Percentiles rank a stretch among this genome's conserved stretches.
phyloP scores from a whole-genome alignment of 2,113 vertebrate genomes.

The Paralichthys olivaceus region DNA sequence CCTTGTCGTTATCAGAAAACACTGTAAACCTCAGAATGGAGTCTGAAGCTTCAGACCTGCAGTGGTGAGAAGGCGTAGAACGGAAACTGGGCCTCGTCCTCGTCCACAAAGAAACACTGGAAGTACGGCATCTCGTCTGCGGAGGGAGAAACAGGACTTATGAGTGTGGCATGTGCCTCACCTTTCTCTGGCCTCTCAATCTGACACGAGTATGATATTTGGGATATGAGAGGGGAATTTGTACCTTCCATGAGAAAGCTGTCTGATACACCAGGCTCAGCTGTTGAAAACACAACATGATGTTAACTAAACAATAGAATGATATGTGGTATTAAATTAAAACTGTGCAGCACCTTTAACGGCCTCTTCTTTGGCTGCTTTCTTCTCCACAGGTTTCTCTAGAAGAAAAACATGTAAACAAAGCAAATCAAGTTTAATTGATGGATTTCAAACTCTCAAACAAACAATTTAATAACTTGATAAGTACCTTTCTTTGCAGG shows the following conservation, averaged over 20 bases:
- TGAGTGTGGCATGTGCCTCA: background rate
- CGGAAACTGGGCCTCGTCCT: constrained; percentile 83
- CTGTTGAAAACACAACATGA: constrained; percentile 27
- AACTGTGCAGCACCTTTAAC: constrained; percentile 57
- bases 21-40: constrained; percentile 35
- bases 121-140: constrained; percentile 84
- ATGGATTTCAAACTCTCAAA: fast-evolving
- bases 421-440: background rate
- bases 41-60: constrained; percentile 70
- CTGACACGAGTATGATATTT: constrained; percentile 15
- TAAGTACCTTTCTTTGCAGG: constrained; percentile 63
- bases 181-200: constrained; percentile 1
- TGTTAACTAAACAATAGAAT: constrained; percentile 1
- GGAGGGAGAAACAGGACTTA: constrained; percentile 6
- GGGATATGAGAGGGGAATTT: background rate
- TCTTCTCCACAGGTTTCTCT: constrained; percentile 70
- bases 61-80: constrained; percentile 84
- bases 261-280: constrained; percentile 54
- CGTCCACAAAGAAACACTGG: constrained; percentile 87
- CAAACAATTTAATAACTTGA: background rate
- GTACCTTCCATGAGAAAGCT: constrained; percentile 62
- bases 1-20: constrained; percentile 21
- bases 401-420: background rate
- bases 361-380: constrained; percentile 64
- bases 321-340: background rate